Percentiles rank a stretch among this genome's conserved stretches.
phyloP scores from a whole-genome alignment of 2,888 invertebrate species.

The Gymnosoma rotundatum region DNA sequence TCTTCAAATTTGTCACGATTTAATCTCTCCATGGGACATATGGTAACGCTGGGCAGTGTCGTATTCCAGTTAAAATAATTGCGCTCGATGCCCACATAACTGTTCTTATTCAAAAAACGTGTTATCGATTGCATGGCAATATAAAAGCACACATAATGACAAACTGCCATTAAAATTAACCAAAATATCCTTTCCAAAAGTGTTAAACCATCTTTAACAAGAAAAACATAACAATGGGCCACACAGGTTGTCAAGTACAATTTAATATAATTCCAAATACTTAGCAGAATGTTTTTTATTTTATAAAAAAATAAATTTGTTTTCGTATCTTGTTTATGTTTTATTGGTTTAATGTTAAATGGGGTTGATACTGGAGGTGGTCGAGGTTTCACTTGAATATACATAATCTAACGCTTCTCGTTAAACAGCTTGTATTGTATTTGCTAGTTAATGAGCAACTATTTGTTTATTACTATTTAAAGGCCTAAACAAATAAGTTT shows the following conservation, averaged over 20 bases:
- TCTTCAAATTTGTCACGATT: slow-evolving; percentile 73
- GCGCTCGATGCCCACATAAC: slow-evolving; percentile 80
- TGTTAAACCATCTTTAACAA: slow-evolving; percentile 73
- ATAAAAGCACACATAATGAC: slow-evolving; percentile 76
- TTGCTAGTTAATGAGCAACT: slow-evolving; percentile 17
- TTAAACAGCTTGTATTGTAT: background rate
- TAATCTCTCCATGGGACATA: slow-evolving; percentile 80
- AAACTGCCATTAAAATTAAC: slow-evolving; percentile 75
- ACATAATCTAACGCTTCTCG: background rate
- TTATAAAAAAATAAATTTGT: background rate
- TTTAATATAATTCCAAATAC: slow-evolving; percentile 60
- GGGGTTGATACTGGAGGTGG: slow-evolving; percentile 5
- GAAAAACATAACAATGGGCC: slow-evolving; percentile 79
- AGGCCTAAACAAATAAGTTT: slow-evolving; percentile 36
- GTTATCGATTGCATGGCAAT: slow-evolving; percentile 78
- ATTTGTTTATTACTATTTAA: background rate
- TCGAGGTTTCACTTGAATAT: slow-evolving; percentile 35
- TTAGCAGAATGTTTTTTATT: background rate
- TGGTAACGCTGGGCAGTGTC: slow-evolving; percentile 78
- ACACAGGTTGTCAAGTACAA: slow-evolving; percentile 77
- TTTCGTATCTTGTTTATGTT: background rate
- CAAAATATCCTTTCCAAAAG: slow-evolving; percentile 78
- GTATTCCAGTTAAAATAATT: slow-evolving; percentile 81
- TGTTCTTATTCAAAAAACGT: slow-evolving; percentile 79
- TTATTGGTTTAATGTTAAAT: background rate